Conservation (phyloP, 1,140 invertebrate species). For the Anadara kagoshimensis region DNA sequence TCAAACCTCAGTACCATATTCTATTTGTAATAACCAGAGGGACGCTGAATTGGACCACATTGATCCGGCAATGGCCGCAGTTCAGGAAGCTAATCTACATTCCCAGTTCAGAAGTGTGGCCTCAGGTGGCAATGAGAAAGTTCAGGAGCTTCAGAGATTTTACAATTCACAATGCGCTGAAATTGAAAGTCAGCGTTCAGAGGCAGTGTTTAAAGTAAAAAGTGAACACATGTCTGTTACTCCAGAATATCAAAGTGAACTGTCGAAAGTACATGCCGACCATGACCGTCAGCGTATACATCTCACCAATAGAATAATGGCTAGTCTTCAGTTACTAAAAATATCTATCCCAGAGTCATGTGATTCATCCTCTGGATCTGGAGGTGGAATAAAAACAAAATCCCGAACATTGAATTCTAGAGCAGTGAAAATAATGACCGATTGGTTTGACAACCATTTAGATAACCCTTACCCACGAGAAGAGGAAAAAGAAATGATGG, state of each 20-base stretch:
- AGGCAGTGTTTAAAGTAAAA: conserved; percentile 50
- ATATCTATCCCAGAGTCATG: conserved; percentile 29
- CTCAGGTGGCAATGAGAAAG: conserved; percentile 40
- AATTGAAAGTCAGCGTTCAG: conserved; percentile 49
- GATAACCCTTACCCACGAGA: conserved; percentile 67
- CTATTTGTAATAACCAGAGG: conserved; percentile 23
- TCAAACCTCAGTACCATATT: conserved; percentile 38
- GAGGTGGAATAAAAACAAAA: conserved; percentile 14
- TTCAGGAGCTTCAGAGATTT: conserved; percentile 52
- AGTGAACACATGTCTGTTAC: conserved; percentile 27
- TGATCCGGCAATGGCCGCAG: conserved; percentile 45
- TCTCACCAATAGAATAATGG: conserved; percentile 49
- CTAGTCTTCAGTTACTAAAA: conserved; percentile 57
- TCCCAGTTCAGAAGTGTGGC: conserved; percentile 52
- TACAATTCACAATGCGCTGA: conserved; percentile 49
- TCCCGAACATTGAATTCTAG: conserved; percentile 54
- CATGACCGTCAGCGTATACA: conserved; percentile 56
- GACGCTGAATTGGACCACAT: conserved; percentile 5
- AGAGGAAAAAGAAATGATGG: conserved; percentile 60
- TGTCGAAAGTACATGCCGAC: conserved; percentile 37
- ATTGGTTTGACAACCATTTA: conserved; percentile 65
- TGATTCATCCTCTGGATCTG: conserved; percentile 11
- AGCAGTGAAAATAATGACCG: conserved; percentile 59
- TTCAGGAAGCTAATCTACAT: conserved; percentile 57
- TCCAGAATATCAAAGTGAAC: conserved; percentile 42